phyloP scores from a whole-genome alignment of 2,888 invertebrate species.

The Hirtodrosophila alboralis region DNA sequence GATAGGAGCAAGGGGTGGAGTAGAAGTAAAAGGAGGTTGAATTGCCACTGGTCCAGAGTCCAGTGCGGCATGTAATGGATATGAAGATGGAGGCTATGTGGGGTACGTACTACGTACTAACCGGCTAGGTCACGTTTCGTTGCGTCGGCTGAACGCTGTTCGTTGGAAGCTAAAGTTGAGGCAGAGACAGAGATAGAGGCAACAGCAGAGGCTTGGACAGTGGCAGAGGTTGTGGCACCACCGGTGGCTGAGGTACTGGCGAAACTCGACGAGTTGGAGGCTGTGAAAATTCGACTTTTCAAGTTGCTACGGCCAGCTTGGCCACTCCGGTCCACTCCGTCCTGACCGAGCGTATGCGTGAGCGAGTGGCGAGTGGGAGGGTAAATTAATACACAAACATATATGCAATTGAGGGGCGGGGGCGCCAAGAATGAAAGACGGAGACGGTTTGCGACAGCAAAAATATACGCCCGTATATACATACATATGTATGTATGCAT shows the following conservation, averaged over 20 bases:
- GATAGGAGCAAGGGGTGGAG: background rate
- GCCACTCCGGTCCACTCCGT: conserved; percentile 45
- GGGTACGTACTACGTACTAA: conserved; percentile 71
- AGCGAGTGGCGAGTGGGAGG: conserved; percentile 61
- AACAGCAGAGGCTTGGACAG: conserved; percentile 19
- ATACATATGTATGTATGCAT: conserved; percentile 3
- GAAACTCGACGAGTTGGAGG: conserved; percentile 65
- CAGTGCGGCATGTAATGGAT: conserved; percentile 65
- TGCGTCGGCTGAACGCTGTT: conserved; percentile 59
- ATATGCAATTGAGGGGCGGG: conserved; percentile 41
- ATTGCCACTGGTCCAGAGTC: conserved; percentile 61
- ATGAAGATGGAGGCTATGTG: conserved; percentile 71
- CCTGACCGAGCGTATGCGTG: conserved; percentile 42
- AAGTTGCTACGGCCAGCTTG: conserved; percentile 67
- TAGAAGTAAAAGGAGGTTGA: conserved; percentile 12
- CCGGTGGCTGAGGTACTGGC: conserved; percentile 57
- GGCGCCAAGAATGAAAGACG: conserved; percentile 47
- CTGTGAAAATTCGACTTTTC: conserved; percentile 75
- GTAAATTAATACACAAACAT: conserved; percentile 75
- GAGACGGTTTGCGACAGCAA: conserved; percentile 59
- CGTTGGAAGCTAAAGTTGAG: conserved; percentile 48
- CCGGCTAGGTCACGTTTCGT: conserved; percentile 76
- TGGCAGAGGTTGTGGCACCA: conserved; percentile 3
- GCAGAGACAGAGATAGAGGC: conserved; percentile 20
- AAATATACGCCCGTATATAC: conserved; percentile 42